Percentiles rank a stretch among this genome's conserved stretches.
Conservation (phyloP, 2,888 invertebrate species). For the Lithodes maja region DNA sequence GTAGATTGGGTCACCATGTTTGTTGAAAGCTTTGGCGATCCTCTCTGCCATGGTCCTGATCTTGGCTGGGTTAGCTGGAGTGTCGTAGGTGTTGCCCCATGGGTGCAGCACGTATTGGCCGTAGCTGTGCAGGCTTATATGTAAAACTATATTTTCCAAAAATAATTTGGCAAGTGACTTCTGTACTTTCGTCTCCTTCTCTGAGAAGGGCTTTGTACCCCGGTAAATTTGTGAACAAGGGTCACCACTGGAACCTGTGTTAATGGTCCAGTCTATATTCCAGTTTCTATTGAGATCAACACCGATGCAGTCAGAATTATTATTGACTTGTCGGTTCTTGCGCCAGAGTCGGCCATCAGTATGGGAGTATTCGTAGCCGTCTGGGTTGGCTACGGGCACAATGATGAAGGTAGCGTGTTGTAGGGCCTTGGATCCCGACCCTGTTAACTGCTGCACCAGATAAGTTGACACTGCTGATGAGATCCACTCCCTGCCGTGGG, state of each 20-base stretch:
- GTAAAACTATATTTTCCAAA: conserved; percentile 23
- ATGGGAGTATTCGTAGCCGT: conserved; percentile 88
- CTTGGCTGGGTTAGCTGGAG: not conserved
- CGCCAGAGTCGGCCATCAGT: conserved; percentile 61
- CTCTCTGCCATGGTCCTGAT: not conserved
- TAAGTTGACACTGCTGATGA: conserved; percentile 33
- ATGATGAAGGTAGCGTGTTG: conserved; percentile 81
- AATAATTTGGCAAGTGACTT: conserved; percentile 45
- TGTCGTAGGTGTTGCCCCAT: conserved; percentile 71
- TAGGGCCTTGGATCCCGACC: not conserved
- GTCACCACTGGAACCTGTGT: conserved; percentile 50
- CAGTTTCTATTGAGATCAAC: conserved; percentile 75
- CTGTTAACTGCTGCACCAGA: conserved; percentile 26
- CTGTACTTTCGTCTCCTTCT: conserved; percentile 65
- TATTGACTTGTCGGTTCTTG: conserved; percentile 71
- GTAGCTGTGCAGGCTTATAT: conserved; percentile 72
- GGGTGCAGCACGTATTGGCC: conserved; percentile 73
- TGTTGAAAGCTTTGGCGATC: not conserved
- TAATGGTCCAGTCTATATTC: conserved; percentile 71
- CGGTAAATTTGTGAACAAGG: conserved; percentile 59
- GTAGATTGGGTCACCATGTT: not conserved
- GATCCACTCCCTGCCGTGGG: conserved; percentile 65
- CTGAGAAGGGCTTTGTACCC: conserved; percentile 69
- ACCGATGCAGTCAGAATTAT: conserved; percentile 72
- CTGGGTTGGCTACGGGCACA: conserved; percentile 85